Evolutionary conservation across 2,888 invertebrate genomes (phyloP).

Genomic region (Epiblema foenella): DNA sequence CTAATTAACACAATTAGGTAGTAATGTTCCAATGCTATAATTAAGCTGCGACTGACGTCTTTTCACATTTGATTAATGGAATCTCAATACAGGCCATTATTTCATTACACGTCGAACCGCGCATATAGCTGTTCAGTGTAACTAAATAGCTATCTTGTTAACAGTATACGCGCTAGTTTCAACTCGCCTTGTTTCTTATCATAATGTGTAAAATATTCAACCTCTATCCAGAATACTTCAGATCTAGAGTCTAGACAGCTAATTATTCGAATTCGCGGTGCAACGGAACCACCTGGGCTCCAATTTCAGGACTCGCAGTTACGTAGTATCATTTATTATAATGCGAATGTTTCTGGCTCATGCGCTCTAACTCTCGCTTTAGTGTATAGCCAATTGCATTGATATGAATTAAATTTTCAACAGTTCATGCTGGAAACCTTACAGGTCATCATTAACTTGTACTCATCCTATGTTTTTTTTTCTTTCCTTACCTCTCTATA

Average conservation of each 20-base stretch:
- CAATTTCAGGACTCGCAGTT: not conserved
- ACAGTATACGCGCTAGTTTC: not conserved
- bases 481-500: too few species aligned
- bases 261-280: constrained; percentile 7
- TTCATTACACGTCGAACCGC: not conserved
- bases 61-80: constrained; percentile 8
- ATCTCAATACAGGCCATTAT: not conserved
- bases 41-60: constrained; percentile 4
- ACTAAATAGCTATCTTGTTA: not conserved
- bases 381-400: too few species aligned
- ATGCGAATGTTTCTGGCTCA: too few species aligned
- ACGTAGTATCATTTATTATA: not conserved
- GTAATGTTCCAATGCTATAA: not conserved
- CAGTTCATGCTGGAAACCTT: too few species aligned
- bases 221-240: constrained; percentile 1
- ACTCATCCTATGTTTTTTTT: too few species aligned
- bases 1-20: not conserved
- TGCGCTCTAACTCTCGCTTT: too few species aligned
- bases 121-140: not conserved
- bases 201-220: not conserved
- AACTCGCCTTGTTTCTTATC: not conserved
- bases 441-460: too few species aligned
- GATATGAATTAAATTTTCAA: too few species aligned
- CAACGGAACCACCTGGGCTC: not conserved
- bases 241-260: constrained; percentile 9